Evolutionary conservation across 2,113 vertebrate genomes (phyloP), one percentile per base, ranked within the genome.

Genomic region (Cricetomys ansorgei): DNA sequence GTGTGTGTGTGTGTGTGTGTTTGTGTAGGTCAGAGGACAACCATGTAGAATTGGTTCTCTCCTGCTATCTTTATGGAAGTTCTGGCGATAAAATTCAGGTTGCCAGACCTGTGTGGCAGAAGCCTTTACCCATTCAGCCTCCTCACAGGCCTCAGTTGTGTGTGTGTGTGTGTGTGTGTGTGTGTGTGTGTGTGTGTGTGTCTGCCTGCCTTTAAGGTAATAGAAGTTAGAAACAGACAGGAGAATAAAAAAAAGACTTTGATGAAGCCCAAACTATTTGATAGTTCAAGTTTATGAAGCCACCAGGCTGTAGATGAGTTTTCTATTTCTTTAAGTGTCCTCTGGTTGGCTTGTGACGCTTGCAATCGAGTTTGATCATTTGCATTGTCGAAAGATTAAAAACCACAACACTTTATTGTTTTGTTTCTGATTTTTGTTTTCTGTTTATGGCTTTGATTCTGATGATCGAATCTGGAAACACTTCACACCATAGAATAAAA

Each of bases 311-410:
- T n/a, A 43, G 0, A 5, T 50, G 40, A 76, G 10, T 75, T 48
- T 88, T 94, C 65, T 91, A 34, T 40, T 29, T 55, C 93, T 89
- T 59, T 94, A 73, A 55, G 59, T 17, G 87, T 94, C 34, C 69
- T 87, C 48, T 43, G 37, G 62, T 17, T 59, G 57, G 34, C 45
- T 92, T 89, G 77, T 53, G 13, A 0, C 57, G 21, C 84, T 70
- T 88, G 3, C 23, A 70, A 25, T 40, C 34, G 15, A 50, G 64
- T 59, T 62, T 70, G 15, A 50, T 48, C 69, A 40, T 50, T 88
- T 50, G 15, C 40, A 34, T 55, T 43, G 8, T 19, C 62, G 59
- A 88, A 70, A 69, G 92, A 70, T 40, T 69, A 59, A 87, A 70
- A 55, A 37, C 80, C 21, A n/a, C 6, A 88, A 3, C 8, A 27